These are phyloP conservation scores for Vireo griseus DNA, from an alignment of 2,797 vertebrate species.

Conservation along the genomic window DNA sequence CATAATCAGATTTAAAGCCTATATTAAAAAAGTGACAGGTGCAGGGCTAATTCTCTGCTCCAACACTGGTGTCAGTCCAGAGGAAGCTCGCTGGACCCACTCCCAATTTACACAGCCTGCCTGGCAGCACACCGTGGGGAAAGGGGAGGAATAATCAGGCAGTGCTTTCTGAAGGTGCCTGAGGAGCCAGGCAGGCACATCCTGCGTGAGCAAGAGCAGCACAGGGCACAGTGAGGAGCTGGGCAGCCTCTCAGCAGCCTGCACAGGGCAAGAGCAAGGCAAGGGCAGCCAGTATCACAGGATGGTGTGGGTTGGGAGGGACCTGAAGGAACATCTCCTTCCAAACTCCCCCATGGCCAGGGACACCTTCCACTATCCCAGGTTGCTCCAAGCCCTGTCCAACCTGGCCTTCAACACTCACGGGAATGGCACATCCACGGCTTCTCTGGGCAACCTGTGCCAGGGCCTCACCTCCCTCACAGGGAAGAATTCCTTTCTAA, in stretches of 20 bases:
- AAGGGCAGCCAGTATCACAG: not conserved
- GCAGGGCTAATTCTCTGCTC: not conserved
- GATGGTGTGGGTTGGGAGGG: not conserved
- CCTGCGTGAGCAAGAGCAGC: not conserved
- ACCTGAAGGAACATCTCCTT: not conserved
- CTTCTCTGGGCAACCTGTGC: not conserved
- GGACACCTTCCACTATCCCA: not conserved
- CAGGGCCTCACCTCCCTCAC: not conserved
- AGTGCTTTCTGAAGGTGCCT: not conserved
- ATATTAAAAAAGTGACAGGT: conserved; percentile 26
- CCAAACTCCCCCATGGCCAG: not conserved
- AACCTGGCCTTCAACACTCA: not conserved
- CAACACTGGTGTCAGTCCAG: not conserved
- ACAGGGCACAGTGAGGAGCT: not conserved
- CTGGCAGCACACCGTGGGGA: not conserved
- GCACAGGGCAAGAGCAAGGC: not conserved
- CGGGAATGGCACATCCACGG: not conserved
- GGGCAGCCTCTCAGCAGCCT: not conserved
- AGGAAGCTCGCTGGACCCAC: not conserved
- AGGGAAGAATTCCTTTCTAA: not conserved
- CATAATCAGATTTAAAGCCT: conserved; percentile 67
- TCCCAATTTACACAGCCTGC: not conserved
- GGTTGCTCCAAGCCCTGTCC: not conserved
- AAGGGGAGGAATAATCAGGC: not conserved
- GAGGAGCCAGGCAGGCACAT: conserved; percentile 6